Conservation (phyloP, 2,113 vertebrate genomes). For the Diglossa brunneiventris region DNA sequence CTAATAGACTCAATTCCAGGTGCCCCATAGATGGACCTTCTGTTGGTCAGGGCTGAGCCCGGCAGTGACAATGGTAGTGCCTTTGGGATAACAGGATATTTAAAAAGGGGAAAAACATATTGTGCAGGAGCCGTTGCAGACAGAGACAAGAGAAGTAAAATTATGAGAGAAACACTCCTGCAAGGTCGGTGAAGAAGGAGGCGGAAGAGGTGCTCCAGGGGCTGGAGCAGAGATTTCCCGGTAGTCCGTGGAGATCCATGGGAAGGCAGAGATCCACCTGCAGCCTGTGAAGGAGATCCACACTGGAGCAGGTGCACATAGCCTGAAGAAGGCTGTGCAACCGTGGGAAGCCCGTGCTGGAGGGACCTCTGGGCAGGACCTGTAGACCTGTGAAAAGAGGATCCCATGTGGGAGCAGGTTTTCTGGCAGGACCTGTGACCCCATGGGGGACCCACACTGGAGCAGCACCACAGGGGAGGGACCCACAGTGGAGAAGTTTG, state of each 20-base stretch:
- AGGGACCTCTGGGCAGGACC: neutral
- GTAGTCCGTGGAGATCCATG: fast-evolving
- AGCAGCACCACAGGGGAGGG: too few relatives aligned
- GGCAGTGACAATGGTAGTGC: neutral
- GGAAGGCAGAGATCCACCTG: neutral
- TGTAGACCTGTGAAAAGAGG: too few relatives aligned
- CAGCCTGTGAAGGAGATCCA: neutral
- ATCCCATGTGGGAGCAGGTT: neutral
- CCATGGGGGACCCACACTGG: neutral
- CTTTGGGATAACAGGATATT: neutral
- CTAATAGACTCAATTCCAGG: neutral
- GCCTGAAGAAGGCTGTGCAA: neutral
- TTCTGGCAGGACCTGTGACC: neutral
- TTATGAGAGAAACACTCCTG: neutral
- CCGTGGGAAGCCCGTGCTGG: neutral
- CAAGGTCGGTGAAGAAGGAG: neutral
- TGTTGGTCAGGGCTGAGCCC: neutral
- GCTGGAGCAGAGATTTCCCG: neutral
- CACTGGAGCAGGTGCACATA: fast-evolving
- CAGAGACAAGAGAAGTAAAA: neutral
- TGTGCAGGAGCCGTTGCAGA: neutral
- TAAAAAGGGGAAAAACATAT: neutral
- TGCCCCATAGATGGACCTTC: too few relatives aligned
- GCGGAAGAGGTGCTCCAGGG: neutral
- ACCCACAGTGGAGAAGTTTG: neutral